These are phyloP conservation scores for Triplophysa bombifrons DNA, from an alignment of 2,797 vertebrate species.

Conservation along the genomic window DNA sequence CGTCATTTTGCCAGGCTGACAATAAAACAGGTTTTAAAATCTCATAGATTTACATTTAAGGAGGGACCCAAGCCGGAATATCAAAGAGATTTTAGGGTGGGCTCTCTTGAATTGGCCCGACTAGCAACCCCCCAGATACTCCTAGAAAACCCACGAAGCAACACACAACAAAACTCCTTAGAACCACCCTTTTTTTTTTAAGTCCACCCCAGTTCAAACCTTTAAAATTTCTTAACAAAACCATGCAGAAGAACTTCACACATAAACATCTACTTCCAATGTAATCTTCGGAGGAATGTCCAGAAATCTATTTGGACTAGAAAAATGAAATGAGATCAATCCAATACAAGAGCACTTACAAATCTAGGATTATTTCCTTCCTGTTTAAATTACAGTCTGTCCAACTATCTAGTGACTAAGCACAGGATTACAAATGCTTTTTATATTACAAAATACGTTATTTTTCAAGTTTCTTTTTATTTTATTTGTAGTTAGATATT, in stretches of 20 bases:
- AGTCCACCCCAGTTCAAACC: not conserved
- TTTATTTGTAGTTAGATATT: constrained; percentile 3
- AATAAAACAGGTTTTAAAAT: constrained; percentile 3
- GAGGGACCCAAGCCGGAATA: not conserved
- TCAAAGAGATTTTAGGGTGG: not conserved
- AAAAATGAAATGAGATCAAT: not conserved
- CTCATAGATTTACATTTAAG: not conserved
- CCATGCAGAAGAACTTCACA: not conserved
- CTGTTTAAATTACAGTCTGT: not conserved
- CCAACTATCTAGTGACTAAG: not conserved
- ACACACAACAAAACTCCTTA: not conserved
- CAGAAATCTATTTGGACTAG: not conserved
- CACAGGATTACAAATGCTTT: not conserved
- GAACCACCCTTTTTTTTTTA: not conserved
- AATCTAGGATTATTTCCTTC: not conserved
- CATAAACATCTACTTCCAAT: not conserved
- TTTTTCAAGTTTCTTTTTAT: not conserved
- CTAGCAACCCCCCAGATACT: not conserved
- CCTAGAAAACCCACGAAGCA: not conserved
- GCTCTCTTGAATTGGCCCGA: not conserved
- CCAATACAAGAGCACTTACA: not conserved
- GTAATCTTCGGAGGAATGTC: not conserved
- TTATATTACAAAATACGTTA: too few species aligned
- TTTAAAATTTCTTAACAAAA: not conserved
- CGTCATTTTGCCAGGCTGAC: not conserved